Base-by-base conservation (phyloP, 2,888 invertebrate genomes). In the Eucriotettix oculatus region DNA sequence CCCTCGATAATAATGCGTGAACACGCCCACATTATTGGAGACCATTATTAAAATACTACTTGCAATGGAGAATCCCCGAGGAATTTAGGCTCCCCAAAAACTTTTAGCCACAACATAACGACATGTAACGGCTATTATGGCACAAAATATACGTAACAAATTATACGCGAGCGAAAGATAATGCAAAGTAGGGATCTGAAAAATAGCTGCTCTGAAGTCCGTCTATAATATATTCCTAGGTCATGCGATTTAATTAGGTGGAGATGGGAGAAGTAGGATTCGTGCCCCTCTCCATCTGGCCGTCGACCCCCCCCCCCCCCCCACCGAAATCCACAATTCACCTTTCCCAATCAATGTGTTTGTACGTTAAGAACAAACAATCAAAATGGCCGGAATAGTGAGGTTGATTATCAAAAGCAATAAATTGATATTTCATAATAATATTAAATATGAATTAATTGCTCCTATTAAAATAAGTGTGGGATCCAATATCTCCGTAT, bases 31-130 rank as follows among this genome's bases (percentile, higher is more conserved):
- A 42, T 55, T 55, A 55, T 29, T 14, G n/a, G 16, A n/a, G 55
- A 41, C 29, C 54, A 55, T 55, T 55, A 55, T 55, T 55, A 55
- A 55, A 55, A 55, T 55, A 55, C n/a, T 55, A 48, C 48, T 12
- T n/a, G 48, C 48, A 48, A 48, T 48, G 48, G 48, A 12, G 14
- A 48, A 48, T 14, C 48, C 48, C 14, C 12, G 29, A 29, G 29
- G 29, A 29, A 29, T 29, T 29, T 29, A 29, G 29, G 29, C 29
- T 29, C 29, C 29, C 29, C 29, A 29, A 29, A 29, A 29, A 29
- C 29, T 29, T 29, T 29, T 29, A n/a, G 48, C 48, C n/a, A n/a
- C 48, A 48, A n/a, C 48, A n/a, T 48, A 48, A 48, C 48, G 48
- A 48, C 48, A 48, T n/a, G 2, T 48, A 48, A 48, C 12, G 29